Base-by-base conservation (phyloP, 2,888 invertebrate species). In the Odontothrips loti region DNA sequence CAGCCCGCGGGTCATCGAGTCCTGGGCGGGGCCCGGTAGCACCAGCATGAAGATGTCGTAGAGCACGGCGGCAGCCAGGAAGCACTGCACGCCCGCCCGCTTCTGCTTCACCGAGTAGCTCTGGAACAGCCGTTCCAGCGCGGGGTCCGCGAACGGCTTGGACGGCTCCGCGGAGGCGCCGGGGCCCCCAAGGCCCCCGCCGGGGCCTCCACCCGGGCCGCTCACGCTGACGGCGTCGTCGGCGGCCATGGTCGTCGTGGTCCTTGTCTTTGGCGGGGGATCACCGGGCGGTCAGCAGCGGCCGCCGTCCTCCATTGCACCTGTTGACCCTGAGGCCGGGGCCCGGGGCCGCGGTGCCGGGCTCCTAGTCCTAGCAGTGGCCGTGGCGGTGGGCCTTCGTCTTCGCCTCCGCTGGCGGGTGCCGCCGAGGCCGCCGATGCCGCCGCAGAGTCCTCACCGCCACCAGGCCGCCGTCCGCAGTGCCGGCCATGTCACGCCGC, bases 41-140 rank as follows among this genome's bases (percentile, higher is more conserved):
- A 88, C 87, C 82, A 92, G 86, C 84, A 90, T 90, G 88, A 91
- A 92, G 79, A 90, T 86, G 85, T 92, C 92, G 87, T 92, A 92
- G 81, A 93, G 87, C n/a, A 93, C 88, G 80, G 92, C 91, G 80
- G 92, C 90, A 68, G 91, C 87, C 27, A 93, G 88, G 87, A 93
- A 93, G 87, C 92, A 92, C 86, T 91, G 91, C 79, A 94, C 88
- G 51, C 93, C 93, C 79, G 91, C 90, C 80, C 93, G 90, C 85
- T 93, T 91, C 86, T 93, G 93, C 85, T 93, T 92, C 79, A 92
- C 89, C 85, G 92, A 92, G 87, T 93, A 94, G 83, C 91, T 91
- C 84, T 92, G 92, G 86, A 93, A 94, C 9, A 94, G 89, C 85
- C 90, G 90, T 86, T 94, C 93, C 83, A 93, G 88, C 80, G 92